Base-by-base conservation (phyloP, 1,140 invertebrate species). In the Pteromalus puparum region DNA sequence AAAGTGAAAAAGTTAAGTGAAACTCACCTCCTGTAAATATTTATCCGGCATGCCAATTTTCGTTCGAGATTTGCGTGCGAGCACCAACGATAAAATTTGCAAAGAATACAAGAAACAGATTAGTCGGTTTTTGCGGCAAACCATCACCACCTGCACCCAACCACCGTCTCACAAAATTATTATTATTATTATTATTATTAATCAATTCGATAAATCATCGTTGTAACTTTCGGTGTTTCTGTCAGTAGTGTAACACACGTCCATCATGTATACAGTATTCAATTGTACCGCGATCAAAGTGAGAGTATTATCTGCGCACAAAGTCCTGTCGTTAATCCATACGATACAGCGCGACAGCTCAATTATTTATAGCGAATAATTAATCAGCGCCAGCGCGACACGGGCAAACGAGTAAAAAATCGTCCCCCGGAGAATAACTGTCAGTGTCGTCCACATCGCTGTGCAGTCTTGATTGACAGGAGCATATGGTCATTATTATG, bases 81-180 rank as follows among this genome's bases (percentile, higher is more conserved):
- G 91, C 92, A 92, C 92, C 92, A 92, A 92, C 90, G 91, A 91
- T 90, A 93, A 81, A 72, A 72, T 72, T 92, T 93, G 90, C 90
- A 92, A 93, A 93, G 91, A 93, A 93, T 92, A 93, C 90, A 93
- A 93, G 91, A 92, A 92, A 90, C 83, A 90, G 83, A 93, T 93
- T 93, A 93, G 92, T 92, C 87, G 88, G 87, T 90, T 88, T 88
- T 81, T 85, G 89, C 87, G 89, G 85, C 90, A 89, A 88, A 91
- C 91, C 89, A 91, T 88, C 89, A 91, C 87, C 87, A 90, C 87
- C n/a, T n/a, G n/a, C 88, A 87, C 74, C 87, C 88, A 88, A 88
- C 86, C 87, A 90, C 88, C 88, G 80, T 86, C 67, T 38, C 82
- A 21, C 4, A 34, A 53, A 83, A 53, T 83, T 83, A 78, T 78